Evolutionary conservation across 1,140 invertebrate species (phyloP).

Genomic region (Nylanderia fulva): DNA sequence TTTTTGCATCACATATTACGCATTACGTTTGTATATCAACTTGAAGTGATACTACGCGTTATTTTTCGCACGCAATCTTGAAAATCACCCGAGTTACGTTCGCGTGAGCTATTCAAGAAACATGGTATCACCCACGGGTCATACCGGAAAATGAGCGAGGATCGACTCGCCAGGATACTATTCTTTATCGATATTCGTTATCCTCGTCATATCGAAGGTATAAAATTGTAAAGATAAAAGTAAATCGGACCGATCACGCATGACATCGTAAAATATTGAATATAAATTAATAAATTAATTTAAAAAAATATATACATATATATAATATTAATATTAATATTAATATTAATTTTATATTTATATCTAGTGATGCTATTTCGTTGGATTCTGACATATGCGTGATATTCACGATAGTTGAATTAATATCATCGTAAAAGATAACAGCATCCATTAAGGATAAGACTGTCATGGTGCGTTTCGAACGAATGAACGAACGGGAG

Average conservation of each 20-base stretch:
- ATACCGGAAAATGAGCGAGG: slow-evolving; percentile 6
- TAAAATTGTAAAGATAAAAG: not conserved
- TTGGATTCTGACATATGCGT: not conserved
- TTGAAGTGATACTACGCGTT: slow-evolving; percentile 7
- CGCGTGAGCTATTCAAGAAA: not conserved
- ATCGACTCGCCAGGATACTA: slow-evolving; percentile 11
- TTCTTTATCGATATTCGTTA: not conserved
- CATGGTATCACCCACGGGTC: slow-evolving; percentile 51
- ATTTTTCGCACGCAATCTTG: not conserved
- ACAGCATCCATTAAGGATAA: not conserved
- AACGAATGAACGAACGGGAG: too few relatives aligned
- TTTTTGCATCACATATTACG: not conserved
- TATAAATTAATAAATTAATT: too few relatives aligned
- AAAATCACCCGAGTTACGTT: slow-evolving; percentile 13
- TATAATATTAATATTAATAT: too few relatives aligned
- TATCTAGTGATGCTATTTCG: not conserved
- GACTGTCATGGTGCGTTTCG: too few relatives aligned
- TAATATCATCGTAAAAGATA: not conserved
- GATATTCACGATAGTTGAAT: not conserved
- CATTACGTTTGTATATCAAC: not conserved
- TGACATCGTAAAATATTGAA: not conserved
- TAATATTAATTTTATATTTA: too few relatives aligned
- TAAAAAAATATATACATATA: too few relatives aligned
- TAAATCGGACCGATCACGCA: too few relatives aligned
- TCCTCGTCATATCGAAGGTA: not conserved